These are phyloP conservation scores for honey bee (Apis mellifera) DNA, from an alignment of 1,140 invertebrate species.

Conservation along the genomic window Amel_HAv3.1 CM009941.2:2618501-2619000, in stretches of 20 bases:
- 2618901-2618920: constrained; percentile 87
- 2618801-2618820: constrained; percentile 86
- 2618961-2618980: constrained; percentile 88
- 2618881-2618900: constrained; percentile 91
- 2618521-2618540: constrained; percentile 11
- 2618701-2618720: constrained; percentile 84
- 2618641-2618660: constrained; percentile 90
- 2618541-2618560: not conserved
- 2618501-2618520: constrained; percentile 51
- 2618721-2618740: constrained; percentile 57
- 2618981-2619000: constrained; percentile 13
- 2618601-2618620: constrained; percentile 82
- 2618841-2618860: constrained; percentile 86
- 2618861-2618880: constrained; percentile 91
- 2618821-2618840: constrained; percentile 83
- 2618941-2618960: constrained; percentile 93
- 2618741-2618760: not conserved
- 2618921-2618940: constrained; percentile 90
- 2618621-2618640: constrained; percentile 89
- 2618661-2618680: constrained; percentile 85
- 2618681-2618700: constrained; percentile 87
- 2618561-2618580: not conserved
- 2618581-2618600: constrained; percentile 45
- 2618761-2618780: not conserved
- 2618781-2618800: constrained; percentile 88